A percentile compares a stretch with the other conserved stretches of the same genome.
These are phyloP conservation scores for Anser brachyrhynchus DNA, from an alignment of 2,113 vertebrate genomes.

Conservation along the genomic window DNA sequence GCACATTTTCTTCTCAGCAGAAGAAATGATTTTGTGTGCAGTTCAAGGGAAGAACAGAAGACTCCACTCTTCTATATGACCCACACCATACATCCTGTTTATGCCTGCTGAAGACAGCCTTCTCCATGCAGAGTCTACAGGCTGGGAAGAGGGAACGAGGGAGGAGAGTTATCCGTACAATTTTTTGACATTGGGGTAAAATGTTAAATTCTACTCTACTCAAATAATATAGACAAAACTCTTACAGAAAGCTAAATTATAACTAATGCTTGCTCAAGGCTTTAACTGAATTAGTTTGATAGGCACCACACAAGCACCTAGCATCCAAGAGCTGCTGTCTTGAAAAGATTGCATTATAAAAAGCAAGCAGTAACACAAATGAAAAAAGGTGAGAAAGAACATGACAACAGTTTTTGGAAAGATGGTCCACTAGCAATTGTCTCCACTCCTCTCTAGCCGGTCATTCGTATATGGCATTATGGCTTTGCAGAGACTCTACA, in stretches of 20 bases:
- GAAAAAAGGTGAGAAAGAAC: not conserved
- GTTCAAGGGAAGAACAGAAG: slow-evolving; percentile 46
- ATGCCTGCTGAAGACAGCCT: not conserved
- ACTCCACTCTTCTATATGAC: slow-evolving; percentile 8
- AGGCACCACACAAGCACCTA: not conserved
- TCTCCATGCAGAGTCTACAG: not conserved
- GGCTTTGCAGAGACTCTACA: not conserved
- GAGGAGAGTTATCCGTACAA: not conserved
- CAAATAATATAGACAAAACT: not conserved
- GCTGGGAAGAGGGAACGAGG: not conserved
- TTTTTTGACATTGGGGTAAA: not conserved
- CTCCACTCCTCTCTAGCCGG: not conserved
- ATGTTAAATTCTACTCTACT: not conserved
- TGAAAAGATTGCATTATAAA: not conserved
- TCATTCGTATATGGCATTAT: not conserved
- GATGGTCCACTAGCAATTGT: not conserved
- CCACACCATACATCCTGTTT: not conserved
- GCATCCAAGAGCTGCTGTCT: not conserved
- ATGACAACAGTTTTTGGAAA: not conserved
- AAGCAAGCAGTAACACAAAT: not conserved
- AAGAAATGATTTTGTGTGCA: not conserved
- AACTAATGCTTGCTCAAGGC: not conserved
- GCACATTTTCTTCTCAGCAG: not conserved
- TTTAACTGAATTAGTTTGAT: not conserved
- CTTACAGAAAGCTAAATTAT: not conserved